Percentiles rank a stretch among this genome's conserved stretches.
phyloP scores from a whole-genome alignment of 2,797 vertebrate genomes.

The Rousettus madagascariensis region DNA sequence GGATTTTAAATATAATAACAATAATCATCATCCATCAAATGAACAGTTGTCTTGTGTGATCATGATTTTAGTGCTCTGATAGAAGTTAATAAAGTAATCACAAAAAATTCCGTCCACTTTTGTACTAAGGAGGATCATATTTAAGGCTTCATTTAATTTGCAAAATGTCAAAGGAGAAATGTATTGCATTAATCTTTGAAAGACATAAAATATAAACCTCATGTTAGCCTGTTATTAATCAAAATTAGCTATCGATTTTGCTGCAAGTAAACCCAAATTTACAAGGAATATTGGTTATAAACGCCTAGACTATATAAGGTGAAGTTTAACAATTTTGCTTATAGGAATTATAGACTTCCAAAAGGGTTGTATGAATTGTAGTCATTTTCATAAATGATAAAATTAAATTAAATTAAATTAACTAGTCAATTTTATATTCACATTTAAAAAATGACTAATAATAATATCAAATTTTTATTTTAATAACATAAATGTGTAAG shows the following conservation, averaged over 20 bases:
- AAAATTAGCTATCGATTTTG: conserved; percentile 84
- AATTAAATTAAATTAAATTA: not conserved
- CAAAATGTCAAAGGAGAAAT: conserved; percentile 85
- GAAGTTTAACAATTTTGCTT: not conserved
- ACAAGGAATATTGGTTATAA: conserved; percentile 61
- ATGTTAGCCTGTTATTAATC: conserved; percentile 83
- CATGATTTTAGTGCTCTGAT: conserved; percentile 71
- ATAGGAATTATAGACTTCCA: not conserved
- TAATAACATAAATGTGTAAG: not conserved
- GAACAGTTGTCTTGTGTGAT: conserved; percentile 71
- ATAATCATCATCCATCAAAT: conserved; percentile 76
- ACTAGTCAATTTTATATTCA: not conserved
- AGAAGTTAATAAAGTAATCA: conserved; percentile 85
- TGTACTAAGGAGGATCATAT: conserved; percentile 82
- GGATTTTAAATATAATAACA: conserved; percentile 76
- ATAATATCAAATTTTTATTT: not conserved
- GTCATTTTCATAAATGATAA: not conserved
- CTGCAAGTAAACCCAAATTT: conserved; percentile 81
- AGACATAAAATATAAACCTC: conserved; percentile 82
- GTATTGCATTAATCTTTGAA: conserved; percentile 84
- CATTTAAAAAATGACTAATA: not conserved
- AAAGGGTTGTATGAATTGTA: not conserved
- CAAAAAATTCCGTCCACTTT: conserved; percentile 82
- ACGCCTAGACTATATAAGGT: not conserved
- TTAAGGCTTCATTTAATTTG: conserved; percentile 87